Base-by-base conservation (phyloP, 2,113 vertebrate species). In the Hylia prasina region DNA sequence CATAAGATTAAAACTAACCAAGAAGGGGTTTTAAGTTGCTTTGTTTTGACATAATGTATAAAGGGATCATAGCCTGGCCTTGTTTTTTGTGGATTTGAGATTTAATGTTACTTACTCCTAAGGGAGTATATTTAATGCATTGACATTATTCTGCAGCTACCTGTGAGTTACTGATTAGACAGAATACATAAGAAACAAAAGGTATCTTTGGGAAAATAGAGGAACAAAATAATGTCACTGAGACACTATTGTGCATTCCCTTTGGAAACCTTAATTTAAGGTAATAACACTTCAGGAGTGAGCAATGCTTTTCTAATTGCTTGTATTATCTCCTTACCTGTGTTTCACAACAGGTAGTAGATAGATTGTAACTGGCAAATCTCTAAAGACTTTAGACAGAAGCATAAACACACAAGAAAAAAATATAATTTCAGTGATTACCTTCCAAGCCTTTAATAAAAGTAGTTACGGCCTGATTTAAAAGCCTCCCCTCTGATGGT, bases 271-370 rank as follows among this genome's bases (percentile, higher is more conserved):
- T 96, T 93, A 28, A 72, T 94, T 82, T 95, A 84, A 94, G 75
- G 72, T 77, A 97, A 95, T 86, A 95, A n/a, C 73, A 87, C 61
- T 92, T 92, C 78, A 77, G 40, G 79, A 85, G 61, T 70, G 80
- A 97, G 81, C 64, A 97, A 92, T 96, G 63, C 39, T 97, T 96
- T 92, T 89, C 82, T 98, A 98, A 97, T 97, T 97, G 95, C 87
- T 94, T 96, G 47, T 66, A 96, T 97, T 96, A 97, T 95, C 96
- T 93, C 70, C 3, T 95, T 97, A 97, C 82, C 5, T 5, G 76
- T 68, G 60, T 97, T 97, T 96, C 96, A 95, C 71, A 96, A 97
- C 72, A 96, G 96, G 95, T 93, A 97, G 85, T 78, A 73, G 86
- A 90, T 95, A 93, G 94, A 94, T 82, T 97, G 87, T 93, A 96